A percentile compares a stretch with the other conserved stretches of the same genome.
These are phyloP conservation scores for Chrysemys picta DNA, from an alignment of 2,113 vertebrate genomes.

Conservation along the genomic window DNA sequence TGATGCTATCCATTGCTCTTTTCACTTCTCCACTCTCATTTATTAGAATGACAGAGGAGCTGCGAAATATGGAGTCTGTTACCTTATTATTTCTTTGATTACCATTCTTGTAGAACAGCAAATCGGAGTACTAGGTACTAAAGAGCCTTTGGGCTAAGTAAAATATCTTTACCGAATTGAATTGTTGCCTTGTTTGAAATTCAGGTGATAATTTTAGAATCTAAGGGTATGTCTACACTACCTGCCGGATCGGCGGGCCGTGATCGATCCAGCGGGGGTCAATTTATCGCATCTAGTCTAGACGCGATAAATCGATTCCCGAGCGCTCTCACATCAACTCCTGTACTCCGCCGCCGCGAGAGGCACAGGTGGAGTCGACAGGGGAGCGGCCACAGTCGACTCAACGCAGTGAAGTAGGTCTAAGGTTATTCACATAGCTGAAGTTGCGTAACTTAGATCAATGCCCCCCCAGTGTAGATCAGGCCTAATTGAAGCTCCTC, in stretches of 20 bases:
- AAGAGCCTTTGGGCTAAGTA: background rate
- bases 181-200: slow-evolving; percentile 51
- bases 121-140: background rate
- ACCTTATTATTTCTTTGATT: background rate
- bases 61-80: background rate
- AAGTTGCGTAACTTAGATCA: no score
- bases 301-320: no score
- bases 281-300: no score
- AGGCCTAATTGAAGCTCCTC: slow-evolving; percentile 50
- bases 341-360: no score
- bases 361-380: no score
- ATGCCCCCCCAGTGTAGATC: no score
- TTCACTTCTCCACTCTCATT: background rate
- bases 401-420: no score
- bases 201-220: slow-evolving; percentile 67
- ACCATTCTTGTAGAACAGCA: background rate
- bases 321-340: no score
- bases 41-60: background rate
- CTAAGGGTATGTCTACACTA: background rate
- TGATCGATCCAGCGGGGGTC: no score
- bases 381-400: no score
- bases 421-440: no score
- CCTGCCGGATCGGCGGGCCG: no score
- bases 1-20: background rate
- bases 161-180: slow-evolving; percentile 17